Base-by-base conservation (phyloP, 2,113 vertebrate genomes). In the Oenanthe oenanthe region DNA sequence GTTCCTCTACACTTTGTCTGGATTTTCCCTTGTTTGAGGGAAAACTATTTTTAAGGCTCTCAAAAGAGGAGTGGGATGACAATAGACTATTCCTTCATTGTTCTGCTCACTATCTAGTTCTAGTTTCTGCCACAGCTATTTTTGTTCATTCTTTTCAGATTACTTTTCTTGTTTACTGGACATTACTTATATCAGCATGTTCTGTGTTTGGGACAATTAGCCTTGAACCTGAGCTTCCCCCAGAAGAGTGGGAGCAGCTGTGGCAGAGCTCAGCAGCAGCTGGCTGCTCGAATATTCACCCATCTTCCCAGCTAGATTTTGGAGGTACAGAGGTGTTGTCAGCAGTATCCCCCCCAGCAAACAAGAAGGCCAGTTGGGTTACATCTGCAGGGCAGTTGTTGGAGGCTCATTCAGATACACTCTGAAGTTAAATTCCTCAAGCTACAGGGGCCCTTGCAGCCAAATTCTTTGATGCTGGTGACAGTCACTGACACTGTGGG, bases 331-430 rank as follows among this genome's bases (percentile, higher is more conserved):
- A 76, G 17, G 13, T 83, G n/a, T 25, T 72, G 45, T 65, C 83
- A 45, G 22, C 54, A 68, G 40, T 40, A 50, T 54, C n/a, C 62
- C 50, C 70, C 60, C 36, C 8, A 47, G 75, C 12, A 93, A 76
- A 68, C 36, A 62, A 48, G 84, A 43, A 48, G 29, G 34, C 20
- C 36, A 54, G 13, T 13, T 78, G 50, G 6, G 18, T 89, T 78
- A 47, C 0, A 3, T 50, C n/a, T 82, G 31, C 45, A 63, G 42
- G 13, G 53, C 1, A 1, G 43, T 29, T 7, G 1, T 19, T 56
- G 43, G 26, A 85, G 40, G 24, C 34, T 91, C 14, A 5, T 29
- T 26, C 38, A 74, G 48, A 36, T 34, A 45, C 20, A 13, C 12
- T 62, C 32, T 58, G 48, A 92, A 9, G 9, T 31, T 47, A 67